These are phyloP conservation scores for Tamias sibiricus DNA, from an alignment of 2,113 vertebrate genomes.

Conservation along the genomic window DNA sequence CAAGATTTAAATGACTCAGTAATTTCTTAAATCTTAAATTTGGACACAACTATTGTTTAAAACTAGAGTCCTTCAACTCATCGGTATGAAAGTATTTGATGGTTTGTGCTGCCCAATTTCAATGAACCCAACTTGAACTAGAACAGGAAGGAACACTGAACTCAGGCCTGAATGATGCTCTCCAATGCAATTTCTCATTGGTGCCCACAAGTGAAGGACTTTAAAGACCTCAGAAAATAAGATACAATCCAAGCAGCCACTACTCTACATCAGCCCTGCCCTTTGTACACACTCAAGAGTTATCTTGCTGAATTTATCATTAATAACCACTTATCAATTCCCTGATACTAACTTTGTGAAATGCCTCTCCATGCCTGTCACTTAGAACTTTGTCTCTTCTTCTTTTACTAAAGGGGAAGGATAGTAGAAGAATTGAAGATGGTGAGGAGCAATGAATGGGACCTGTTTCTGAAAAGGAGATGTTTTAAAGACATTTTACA, in stretches of 20 bases:
- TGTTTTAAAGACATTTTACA: neutral
- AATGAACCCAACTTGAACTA: neutral
- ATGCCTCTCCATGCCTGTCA: neutral
- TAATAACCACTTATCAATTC: neutral
- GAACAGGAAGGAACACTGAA: neutral
- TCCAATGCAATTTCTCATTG: neutral
- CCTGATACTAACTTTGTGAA: neutral
- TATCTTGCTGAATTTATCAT: neutral
- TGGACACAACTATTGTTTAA: constrained; percentile 44
- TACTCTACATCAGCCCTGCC: neutral
- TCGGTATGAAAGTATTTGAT: neutral
- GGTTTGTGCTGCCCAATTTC: neutral
- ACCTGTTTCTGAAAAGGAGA: neutral
- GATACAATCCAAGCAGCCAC: neutral
- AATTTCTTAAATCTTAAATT: constrained; percentile 41
- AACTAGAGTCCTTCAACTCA: neutral
- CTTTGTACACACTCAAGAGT: neutral
- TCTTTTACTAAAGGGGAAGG: neutral
- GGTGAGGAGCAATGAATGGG: neutral
- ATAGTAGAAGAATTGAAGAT: neutral
- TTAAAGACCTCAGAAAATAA: neutral
- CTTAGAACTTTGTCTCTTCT: neutral
- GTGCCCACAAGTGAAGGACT: neutral
- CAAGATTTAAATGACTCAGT: neutral
- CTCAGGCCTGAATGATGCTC: neutral